Conservation (phyloP, 1,140 invertebrate species). For the Cotesia typhae region DNA sequence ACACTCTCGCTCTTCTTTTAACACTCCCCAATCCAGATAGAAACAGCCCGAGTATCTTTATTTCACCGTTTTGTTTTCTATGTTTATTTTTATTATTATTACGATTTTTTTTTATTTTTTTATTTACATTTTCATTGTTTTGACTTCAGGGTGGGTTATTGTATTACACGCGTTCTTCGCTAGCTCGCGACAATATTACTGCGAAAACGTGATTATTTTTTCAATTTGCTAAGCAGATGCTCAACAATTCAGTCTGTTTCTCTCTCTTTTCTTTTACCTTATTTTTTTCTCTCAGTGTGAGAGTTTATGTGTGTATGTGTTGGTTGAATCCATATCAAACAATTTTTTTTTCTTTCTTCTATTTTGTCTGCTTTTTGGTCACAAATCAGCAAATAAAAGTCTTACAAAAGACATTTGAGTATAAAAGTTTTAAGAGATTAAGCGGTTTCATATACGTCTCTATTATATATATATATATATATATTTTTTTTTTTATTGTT, state of each 20-base stretch:
- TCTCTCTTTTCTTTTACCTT: background rate
- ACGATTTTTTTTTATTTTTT: too few species aligned
- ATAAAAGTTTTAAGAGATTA: too few species aligned
- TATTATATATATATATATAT: too few species aligned
- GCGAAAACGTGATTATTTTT: conserved; percentile 60
- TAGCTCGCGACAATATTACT: conserved; percentile 28
- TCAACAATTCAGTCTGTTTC: conserved; percentile 39
- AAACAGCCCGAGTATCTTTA: too few species aligned
- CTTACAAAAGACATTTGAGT: too few species aligned
- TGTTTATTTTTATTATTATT: conserved; percentile 17
- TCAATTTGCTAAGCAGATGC: conserved; percentile 59
- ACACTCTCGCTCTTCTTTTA: background rate
- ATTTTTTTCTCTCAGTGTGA: conserved; percentile 18
- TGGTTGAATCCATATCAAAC: too few species aligned
- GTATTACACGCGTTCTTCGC: conserved; percentile 19
- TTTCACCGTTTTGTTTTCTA: background rate
- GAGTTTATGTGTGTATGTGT: too few species aligned
- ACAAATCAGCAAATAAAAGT: too few species aligned
- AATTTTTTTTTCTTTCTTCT: too few species aligned
- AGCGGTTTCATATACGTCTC: too few species aligned
- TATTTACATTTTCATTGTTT: conserved; percentile 19
- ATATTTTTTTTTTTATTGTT: too few species aligned
- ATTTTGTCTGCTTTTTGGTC: too few species aligned
- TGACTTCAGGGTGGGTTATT: conserved; percentile 10
- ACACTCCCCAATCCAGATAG: background rate